Conservation (phyloP, 2,888 invertebrate genomes). For the Leptopilina drosophilae region DNA sequence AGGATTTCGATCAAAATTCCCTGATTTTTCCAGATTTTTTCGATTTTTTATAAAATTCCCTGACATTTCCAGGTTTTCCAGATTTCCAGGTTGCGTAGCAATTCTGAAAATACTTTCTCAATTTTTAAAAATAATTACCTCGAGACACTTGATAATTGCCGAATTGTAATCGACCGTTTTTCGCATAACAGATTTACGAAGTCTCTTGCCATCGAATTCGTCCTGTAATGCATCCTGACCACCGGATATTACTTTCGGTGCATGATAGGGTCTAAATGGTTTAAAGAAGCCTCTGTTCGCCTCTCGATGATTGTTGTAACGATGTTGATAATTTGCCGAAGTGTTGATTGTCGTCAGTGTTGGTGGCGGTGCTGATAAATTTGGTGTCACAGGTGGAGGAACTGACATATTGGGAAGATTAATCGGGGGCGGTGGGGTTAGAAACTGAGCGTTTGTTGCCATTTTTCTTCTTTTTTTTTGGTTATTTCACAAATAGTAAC, state of each 20-base stretch:
- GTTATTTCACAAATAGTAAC: neutral
- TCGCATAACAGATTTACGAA: slow-evolving; percentile 96
- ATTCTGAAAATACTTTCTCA: too few relatives aligned
- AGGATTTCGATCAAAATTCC: too few relatives aligned
- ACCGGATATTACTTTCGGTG: slow-evolving; percentile 73
- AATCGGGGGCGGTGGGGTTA: slow-evolving; percentile 70
- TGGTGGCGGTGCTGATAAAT: slow-evolving; percentile 75
- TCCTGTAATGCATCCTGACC: slow-evolving; percentile 80
- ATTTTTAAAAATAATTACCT: slow-evolving; percentile 79
- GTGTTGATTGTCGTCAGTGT: slow-evolving; percentile 74
- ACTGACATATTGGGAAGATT: slow-evolving; percentile 78
- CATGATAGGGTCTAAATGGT: slow-evolving; percentile 77
- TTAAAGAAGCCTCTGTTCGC: slow-evolving; percentile 76
- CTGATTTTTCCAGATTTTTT: too few relatives aligned
- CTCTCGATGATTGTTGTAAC: slow-evolving; percentile 71
- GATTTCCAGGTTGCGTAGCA: too few relatives aligned
- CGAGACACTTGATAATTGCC: slow-evolving; percentile 93
- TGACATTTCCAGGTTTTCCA: too few relatives aligned
- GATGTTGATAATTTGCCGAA: slow-evolving; percentile 69
- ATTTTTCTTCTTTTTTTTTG: slow-evolving; percentile 54
- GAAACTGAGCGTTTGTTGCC: slow-evolving; percentile 72
- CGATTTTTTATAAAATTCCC: too few relatives aligned
- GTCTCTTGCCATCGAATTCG: slow-evolving; percentile 96
- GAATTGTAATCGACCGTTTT: slow-evolving; percentile 99
- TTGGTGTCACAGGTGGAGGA: slow-evolving; percentile 73